phyloP scores from a whole-genome alignment of 2,888 invertebrate species.

The Abrostola tripartita region DNA sequence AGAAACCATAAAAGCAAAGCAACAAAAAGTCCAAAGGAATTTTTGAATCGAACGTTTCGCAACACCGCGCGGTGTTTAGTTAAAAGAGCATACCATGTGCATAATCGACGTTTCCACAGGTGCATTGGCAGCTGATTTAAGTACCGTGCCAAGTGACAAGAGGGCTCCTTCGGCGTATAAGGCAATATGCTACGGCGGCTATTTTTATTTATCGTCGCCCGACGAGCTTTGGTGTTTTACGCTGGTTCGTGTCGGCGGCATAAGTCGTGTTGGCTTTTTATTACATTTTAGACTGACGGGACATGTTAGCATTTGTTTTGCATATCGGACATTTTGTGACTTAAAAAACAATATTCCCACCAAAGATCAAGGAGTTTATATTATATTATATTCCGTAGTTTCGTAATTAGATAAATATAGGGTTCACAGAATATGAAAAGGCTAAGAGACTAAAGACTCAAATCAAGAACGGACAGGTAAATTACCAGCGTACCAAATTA shows the following conservation, averaged over 20 bases:
- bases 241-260: conserved; percentile 48
- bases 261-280: conserved; percentile 49
- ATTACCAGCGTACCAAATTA: no score
- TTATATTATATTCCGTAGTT: no score
- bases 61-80: conserved; percentile 77
- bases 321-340: conserved; percentile 7
- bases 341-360: no score
- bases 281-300: conserved; percentile 21
- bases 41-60: conserved; percentile 65
- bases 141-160: conserved; percentile 79
- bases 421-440: no score
- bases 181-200: conserved; percentile 76
- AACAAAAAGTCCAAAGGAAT: conserved; percentile 58
- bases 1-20: conserved; percentile 31
- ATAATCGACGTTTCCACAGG: conserved; percentile 87
- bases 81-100: conserved; percentile 81
- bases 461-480: no score
- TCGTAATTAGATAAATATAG: no score
- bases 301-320: conserved; percentile 36
- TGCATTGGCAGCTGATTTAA: conserved; percentile 86
- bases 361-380: no score
- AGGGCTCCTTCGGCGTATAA: conserved; percentile 76
- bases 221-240: conserved; percentile 62
- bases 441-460: no score
- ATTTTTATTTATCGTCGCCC: conserved; percentile 79